These are phyloP conservation scores for Bombus sibiricus DNA, from an alignment of 1,140 invertebrate genomes.

Conservation along the genomic window DNA sequence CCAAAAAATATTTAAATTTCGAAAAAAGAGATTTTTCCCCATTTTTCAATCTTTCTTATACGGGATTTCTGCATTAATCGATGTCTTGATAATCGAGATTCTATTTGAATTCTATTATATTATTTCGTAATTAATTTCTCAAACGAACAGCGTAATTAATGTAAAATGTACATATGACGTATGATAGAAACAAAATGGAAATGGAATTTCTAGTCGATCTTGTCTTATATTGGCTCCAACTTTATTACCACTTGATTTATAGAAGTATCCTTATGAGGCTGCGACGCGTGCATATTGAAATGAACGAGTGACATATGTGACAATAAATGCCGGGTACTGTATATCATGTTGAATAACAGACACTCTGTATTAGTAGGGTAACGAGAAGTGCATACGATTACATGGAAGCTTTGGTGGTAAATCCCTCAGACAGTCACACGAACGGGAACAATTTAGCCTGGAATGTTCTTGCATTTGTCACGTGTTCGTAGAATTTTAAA, in stretches of 20 bases:
- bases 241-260: slow-evolving; percentile 37
- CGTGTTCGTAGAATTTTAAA: not conserved
- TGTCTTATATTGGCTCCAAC: not conserved
- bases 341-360: not conserved
- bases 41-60: not conserved
- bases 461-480: slow-evolving; percentile 17
- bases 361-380: not conserved
- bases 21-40: too few species aligned
- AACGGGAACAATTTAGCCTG: slow-evolving; percentile 1
- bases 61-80: not conserved
- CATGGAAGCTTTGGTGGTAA: slow-evolving; percentile 21
- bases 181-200: not conserved
- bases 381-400: slow-evolving; percentile 21
- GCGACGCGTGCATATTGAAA: slow-evolving; percentile 25
- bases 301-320: not conserved
- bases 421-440: not conserved
- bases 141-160: not conserved
- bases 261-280: slow-evolving; percentile 7
- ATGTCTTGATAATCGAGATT: not conserved
- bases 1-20: too few species aligned
- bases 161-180: too few species aligned
- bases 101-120: not conserved
- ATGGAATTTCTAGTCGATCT: not conserved
- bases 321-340: not conserved
- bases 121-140: not conserved